phyloP scores from a whole-genome alignment of 2,888 invertebrate species.

The Xylota segnis region DNA sequence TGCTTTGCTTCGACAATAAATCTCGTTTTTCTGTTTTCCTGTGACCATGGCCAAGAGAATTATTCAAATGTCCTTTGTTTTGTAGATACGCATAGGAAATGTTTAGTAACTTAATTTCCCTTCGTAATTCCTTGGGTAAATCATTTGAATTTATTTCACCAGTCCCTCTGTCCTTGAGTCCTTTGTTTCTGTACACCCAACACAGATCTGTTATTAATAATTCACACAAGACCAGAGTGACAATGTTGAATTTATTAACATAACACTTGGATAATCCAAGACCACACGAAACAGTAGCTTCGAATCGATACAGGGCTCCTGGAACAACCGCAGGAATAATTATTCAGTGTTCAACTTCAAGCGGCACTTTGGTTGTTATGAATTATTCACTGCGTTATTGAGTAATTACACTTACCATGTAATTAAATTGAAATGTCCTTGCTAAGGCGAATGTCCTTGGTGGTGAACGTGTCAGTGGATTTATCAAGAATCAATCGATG shows the following conservation, averaged over 20 bases:
- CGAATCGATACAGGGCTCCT: constrained; percentile 5
- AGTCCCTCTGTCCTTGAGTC: neutral
- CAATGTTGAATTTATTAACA: neutral
- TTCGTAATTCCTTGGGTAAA: neutral
- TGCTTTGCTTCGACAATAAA: neutral
- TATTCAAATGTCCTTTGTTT: constrained; percentile 3
- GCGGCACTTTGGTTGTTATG: neutral
- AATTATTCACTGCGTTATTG: constrained; percentile 3
- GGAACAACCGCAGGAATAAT: neutral
- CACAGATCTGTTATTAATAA: too few species aligned
- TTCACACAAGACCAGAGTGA: too few species aligned
- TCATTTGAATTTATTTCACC: neutral
- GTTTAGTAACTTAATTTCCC: neutral
- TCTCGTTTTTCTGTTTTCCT: neutral
- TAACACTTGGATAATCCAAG: neutral
- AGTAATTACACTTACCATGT: neutral
- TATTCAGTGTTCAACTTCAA: constrained; percentile 8
- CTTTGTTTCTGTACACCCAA: neutral
- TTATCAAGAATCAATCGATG: neutral
- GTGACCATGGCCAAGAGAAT: neutral
- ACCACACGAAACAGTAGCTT: neutral
- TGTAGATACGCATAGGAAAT: neutral
- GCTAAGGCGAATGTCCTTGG: neutral
- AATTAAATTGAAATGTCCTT: constrained; percentile 2
- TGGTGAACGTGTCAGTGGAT: neutral